Percentiles rank a stretch among this genome's conserved stretches.
phyloP scores from a whole-genome alignment of 2,797 vertebrate genomes.

The Enoplosus armatus region DNA sequence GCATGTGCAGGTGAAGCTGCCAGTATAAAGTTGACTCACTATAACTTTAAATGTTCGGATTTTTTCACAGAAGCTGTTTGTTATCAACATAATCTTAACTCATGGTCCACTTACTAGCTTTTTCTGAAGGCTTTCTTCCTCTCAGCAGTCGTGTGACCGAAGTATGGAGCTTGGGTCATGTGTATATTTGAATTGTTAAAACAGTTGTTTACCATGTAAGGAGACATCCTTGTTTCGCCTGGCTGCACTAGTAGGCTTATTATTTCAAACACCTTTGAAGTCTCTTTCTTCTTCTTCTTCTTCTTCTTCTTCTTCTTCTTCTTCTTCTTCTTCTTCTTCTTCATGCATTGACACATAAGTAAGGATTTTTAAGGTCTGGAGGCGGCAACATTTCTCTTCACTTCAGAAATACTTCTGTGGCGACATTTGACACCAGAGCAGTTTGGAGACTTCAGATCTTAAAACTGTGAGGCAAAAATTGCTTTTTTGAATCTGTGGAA shows the following conservation, averaged over 20 bases:
- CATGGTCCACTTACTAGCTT: neutral
- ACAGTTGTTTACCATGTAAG: neutral
- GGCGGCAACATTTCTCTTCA: neutral
- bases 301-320: neutral
- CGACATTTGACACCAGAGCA: slow-evolving; percentile 11
- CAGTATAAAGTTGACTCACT: neutral
- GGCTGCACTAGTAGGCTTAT: too few relatives aligned
- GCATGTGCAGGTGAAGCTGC: neutral
- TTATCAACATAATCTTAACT: neutral
- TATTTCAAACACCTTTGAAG: too few relatives aligned
- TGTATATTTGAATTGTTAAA: neutral
- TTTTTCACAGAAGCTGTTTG: too few relatives aligned
- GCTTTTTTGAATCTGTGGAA: neutral
- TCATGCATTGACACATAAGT: neutral
- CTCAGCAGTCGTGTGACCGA: neutral
- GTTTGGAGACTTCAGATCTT: neutral
- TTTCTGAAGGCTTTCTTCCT: neutral
- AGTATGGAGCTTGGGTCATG: neutral
- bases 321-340: neutral
- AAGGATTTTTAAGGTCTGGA: neutral
- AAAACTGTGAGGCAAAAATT: neutral
- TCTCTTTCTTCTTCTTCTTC: neutral
- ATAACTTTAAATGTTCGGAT: too few relatives aligned
- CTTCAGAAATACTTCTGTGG: slow-evolving; percentile 5
- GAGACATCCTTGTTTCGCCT: neutral